These are phyloP conservation scores for Centropus bengalensis DNA, from an alignment of 2,113 vertebrate genomes.

Conservation along the genomic window DNA sequence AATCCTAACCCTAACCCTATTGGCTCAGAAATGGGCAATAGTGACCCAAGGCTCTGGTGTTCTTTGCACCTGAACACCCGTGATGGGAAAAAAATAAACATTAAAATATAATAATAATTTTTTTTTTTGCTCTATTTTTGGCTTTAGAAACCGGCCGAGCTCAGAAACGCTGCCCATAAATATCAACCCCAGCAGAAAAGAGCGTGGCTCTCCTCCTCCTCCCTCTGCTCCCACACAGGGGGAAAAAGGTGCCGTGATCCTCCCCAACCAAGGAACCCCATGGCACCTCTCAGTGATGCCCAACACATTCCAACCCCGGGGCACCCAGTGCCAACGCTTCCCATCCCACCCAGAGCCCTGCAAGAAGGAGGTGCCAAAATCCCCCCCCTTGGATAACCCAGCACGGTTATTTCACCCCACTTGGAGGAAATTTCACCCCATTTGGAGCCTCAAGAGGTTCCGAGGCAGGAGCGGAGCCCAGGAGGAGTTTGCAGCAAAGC, in stretches of 20 bases:
- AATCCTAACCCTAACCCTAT: too few relatives aligned
- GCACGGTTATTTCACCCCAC: neutral
- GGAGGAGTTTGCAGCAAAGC: neutral
- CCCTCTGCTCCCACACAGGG: neutral
- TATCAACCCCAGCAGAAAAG: neutral
- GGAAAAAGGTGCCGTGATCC: neutral
- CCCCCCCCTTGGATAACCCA: rapidly evolving
- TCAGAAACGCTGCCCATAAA: neutral
- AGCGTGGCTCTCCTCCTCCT: rapidly evolving
- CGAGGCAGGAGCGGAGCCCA: neutral
- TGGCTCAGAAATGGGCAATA: neutral
- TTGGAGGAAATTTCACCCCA: too few relatives aligned
- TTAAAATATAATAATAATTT: neutral
- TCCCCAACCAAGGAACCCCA: rapidly evolving
- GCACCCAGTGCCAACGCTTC: too few relatives aligned
- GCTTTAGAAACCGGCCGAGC: constrained; percentile 11
- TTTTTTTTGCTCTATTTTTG: constrained; percentile 18
- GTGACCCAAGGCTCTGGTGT: neutral
- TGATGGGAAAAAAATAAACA: neutral
- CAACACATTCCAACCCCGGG: neutral
- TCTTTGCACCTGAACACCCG: constrained; percentile 28
- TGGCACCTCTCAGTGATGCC: rapidly evolving
- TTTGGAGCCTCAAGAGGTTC: neutral
- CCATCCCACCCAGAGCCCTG: rapidly evolving
- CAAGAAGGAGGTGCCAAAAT: neutral